Evolutionary conservation across 2,113 vertebrate species (phyloP), one percentile per base, ranked within the genome.

Genomic region (Leucoraja erinaceus): DNA sequence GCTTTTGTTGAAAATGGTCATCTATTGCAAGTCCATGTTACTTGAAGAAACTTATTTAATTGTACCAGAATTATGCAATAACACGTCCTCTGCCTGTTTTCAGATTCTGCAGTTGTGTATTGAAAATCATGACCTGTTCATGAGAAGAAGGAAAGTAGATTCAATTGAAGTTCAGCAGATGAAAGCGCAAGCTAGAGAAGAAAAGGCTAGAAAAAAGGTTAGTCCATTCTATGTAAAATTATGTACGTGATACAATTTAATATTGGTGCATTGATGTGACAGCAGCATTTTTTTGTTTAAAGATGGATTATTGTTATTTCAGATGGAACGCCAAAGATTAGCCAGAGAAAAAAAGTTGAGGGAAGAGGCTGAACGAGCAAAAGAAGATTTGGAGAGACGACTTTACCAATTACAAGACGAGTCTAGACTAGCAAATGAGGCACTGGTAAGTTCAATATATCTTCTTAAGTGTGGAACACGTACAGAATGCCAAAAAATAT

Each of bases 101-200:
- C 93, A 98, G 98, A 98, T 99, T 94, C 95, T 97, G 92, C 97
- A 98, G 95, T 68, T 98, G 93, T 98, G 98, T 94, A 98, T 98
- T 77, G 97, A 97, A 84, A 99, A 99, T 95, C 98, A 99, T 0
- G 97, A 98, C 93, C 95, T 98, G 0, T 99, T 98, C 94, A 97
- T 98, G 97, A 97, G 97, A 94, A 97, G 98, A 94, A 97, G 98
- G 94, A 98, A 98, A 94, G 98, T 98, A 93, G 98, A 98, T 93
- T 98, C 98, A 11, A 96, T 97, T 61, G 98, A 99, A 94, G 98
- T 98, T 93, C 97, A 99, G 94, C 97, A 98, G 93, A 98, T 98
- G 98, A 98, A 98, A 95, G 97, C 97, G 94, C 97, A 98, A 94
- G 98, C 98, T 92, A 98, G 97, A 94, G 98, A 98, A 94, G 98